phyloP scores from a whole-genome alignment of 2,113 vertebrate genomes.

The Brevimyrus niger region DNA sequence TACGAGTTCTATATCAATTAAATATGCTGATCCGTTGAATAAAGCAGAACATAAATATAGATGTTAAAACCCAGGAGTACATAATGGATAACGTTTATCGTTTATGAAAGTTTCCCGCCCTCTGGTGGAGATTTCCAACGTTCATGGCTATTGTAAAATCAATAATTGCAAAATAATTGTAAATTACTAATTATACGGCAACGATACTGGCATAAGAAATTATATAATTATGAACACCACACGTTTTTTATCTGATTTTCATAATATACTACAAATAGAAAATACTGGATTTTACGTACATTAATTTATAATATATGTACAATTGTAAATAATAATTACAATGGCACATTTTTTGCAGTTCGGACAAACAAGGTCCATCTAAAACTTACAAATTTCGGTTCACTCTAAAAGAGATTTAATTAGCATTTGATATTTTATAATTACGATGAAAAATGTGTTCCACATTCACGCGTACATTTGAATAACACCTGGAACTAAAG shows the following conservation, averaged over 20 bases:
- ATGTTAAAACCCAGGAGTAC: neutral
- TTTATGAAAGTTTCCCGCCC: slow-evolving; percentile 2
- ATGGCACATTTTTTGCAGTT: neutral
- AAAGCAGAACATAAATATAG: neutral
- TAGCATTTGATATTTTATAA: neutral
- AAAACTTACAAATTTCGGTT: neutral
- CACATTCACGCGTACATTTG: neutral
- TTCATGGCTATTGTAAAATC: neutral
- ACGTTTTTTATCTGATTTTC: neutral
- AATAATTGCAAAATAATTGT: neutral
- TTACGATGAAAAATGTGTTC: neutral
- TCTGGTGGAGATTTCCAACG: neutral
- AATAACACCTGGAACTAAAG: neutral
- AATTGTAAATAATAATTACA: neutral
- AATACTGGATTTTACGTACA: neutral
- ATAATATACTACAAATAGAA: neutral
- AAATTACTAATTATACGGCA: neutral
- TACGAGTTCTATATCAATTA: neutral
- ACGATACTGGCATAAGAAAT: neutral
- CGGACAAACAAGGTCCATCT: neutral
- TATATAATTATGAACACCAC: neutral
- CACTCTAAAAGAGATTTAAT: neutral
- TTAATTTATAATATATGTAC: neutral
- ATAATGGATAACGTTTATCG: neutral
- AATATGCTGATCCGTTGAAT: neutral